phyloP scores from a whole-genome alignment of 2,797 vertebrate species.

The Chaetodon trifasciatus region DNA sequence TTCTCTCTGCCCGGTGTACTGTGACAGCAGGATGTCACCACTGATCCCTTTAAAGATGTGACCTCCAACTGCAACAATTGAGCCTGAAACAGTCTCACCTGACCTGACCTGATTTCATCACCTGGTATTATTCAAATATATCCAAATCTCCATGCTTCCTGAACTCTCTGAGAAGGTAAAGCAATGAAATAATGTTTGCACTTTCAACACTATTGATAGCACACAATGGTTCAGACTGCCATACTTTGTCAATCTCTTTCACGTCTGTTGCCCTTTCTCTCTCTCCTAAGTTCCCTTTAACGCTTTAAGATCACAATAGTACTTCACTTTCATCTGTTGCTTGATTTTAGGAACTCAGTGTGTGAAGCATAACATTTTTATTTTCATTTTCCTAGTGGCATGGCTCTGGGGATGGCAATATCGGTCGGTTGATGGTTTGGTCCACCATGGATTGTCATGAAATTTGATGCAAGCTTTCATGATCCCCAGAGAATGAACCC shows the following conservation, averaged over 20 bases:
- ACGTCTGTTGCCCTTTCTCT: not conserved
- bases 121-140: slow-evolving; percentile 13
- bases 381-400: not conserved
- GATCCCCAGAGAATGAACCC: not conserved
- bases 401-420: not conserved
- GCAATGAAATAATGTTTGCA: not conserved
- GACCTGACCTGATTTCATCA: slow-evolving; percentile 17
- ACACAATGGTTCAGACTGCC: not conserved
- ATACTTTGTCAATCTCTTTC: not conserved
- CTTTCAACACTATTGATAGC: not conserved
- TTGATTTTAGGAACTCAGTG: not conserved
- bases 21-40: slow-evolving; percentile 12
- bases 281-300: not conserved
- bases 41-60: slow-evolving; percentile 11
- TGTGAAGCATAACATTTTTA: not conserved
- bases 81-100: slow-evolving; percentile 10
- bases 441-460: not conserved
- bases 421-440: not conserved
- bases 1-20: slow-evolving; percentile 1
- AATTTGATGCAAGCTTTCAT: not conserved
- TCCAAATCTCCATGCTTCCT: slow-evolving; percentile 12
- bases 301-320: not conserved
- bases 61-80: not conserved
- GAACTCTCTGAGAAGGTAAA: not conserved
- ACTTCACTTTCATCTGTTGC: not conserved